phyloP scores from a whole-genome alignment of 2,797 vertebrate genomes.

The Furcifer pardalis region DNA sequence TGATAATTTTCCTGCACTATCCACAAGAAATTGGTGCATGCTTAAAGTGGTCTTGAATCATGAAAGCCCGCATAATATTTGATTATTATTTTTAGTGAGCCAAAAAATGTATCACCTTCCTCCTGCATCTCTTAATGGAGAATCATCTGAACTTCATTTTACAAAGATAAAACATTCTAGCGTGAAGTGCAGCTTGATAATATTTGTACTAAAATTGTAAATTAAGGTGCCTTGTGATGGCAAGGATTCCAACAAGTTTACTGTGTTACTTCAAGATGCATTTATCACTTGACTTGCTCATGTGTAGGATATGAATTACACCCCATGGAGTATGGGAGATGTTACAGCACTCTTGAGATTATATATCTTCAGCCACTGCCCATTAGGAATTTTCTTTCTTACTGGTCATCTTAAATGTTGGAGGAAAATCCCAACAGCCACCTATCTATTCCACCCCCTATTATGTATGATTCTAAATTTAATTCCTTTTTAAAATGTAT shows the following conservation, averaged over 20 bases:
- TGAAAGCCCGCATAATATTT: too few species aligned
- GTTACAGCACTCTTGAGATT: not conserved
- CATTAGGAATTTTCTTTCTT: not conserved
- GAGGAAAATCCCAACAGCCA: not conserved
- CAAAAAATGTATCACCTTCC: too few species aligned
- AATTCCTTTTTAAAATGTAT: constrained; percentile 14
- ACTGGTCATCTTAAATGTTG: not conserved
- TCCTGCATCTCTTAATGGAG: too few species aligned
- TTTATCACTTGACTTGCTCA: not conserved
- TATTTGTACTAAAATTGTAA: constrained; percentile 14
- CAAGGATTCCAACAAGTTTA: not conserved
- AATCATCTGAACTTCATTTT: not conserved
- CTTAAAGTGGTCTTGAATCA: too few species aligned
- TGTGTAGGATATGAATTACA: not conserved
- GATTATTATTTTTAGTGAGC: too few species aligned
- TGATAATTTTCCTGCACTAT: too few species aligned
- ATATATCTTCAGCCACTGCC: not conserved
- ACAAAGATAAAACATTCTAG: not conserved
- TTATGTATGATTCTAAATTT: constrained; percentile 9
- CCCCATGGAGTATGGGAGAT: not conserved
- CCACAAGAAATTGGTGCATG: too few species aligned
- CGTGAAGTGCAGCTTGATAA: not conserved
- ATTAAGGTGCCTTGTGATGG: constrained; percentile 2
- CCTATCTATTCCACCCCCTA: not conserved
- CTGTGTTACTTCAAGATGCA: not conserved